These are phyloP conservation scores for Luidia sarsii DNA, from an alignment of 53 echinoderm and acorn worm genomes.

Conservation along the genomic window DNA sequence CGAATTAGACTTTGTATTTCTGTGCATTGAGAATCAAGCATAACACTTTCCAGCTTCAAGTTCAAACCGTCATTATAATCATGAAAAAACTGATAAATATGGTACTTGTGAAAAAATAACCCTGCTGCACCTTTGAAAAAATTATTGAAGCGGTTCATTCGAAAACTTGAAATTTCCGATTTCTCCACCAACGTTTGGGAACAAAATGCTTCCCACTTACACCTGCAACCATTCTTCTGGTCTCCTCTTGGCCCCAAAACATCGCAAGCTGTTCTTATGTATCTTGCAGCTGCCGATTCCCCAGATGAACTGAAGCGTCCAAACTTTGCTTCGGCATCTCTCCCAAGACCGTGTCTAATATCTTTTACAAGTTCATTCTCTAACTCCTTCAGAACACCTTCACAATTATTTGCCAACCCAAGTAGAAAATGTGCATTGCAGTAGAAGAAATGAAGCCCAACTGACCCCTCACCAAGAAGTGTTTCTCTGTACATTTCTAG, in stretches of 20 bases:
- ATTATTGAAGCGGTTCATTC: constrained; percentile 64
- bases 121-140: constrained; percentile 55
- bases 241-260: constrained; percentile 58
- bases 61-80: constrained; percentile 43
- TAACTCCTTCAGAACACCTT: constrained; percentile 20
- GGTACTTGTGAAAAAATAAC: constrained; percentile 35
- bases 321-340: constrained; percentile 39
- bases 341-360: constrained; percentile 24
- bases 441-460: constrained; percentile 39
- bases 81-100: constrained; percentile 38
- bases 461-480: constrained; percentile 33
- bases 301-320: constrained; percentile 30
- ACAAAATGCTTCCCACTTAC: constrained; percentile 54
- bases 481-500: constrained; percentile 18
- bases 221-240: constrained; percentile 55
- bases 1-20: constrained; percentile 27
- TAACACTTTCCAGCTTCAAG: constrained; percentile 55
- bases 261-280: constrained; percentile 54
- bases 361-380: constrained; percentile 28
- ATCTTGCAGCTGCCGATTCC: constrained; percentile 35
- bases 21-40: constrained; percentile 13
- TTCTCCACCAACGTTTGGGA: constrained; percentile 29
- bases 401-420: constrained; percentile 49
- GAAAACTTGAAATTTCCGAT: constrained; percentile 38
- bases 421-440: constrained; percentile 62